Evolutionary conservation across 2,113 vertebrate species (phyloP).

Genomic region (Symphodus melops): DNA sequence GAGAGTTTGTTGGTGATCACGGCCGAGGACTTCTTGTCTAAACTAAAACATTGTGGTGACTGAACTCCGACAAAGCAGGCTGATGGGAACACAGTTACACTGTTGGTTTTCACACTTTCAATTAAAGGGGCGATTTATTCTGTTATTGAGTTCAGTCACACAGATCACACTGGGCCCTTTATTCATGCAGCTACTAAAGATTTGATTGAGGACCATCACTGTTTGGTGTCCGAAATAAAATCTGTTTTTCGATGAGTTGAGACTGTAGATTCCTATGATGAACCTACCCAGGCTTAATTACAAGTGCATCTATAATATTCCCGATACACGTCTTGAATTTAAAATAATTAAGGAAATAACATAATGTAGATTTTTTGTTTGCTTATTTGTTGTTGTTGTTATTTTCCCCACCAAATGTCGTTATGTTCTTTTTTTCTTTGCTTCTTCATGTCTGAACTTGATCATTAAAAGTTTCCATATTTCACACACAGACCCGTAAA

Average conservation of each 20-base stretch:
- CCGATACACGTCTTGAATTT: no score
- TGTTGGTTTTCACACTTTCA: slow-evolving; percentile 30
- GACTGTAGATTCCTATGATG: no score
- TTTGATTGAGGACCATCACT: neutral
- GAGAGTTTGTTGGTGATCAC: slow-evolving; percentile 11
- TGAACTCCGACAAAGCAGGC: neutral
- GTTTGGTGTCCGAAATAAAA: neutral
- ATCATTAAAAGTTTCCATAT: neutral
- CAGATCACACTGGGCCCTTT: neutral
- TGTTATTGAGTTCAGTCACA: neutral
- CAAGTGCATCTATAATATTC: no score
- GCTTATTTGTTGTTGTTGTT: no score
- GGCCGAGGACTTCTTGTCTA: neutral
- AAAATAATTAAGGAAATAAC: no score
- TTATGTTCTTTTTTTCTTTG: neutral
- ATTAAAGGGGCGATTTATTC: neutral
- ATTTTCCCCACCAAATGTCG: neutral
- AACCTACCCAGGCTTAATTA: no score
- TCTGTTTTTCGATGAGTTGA: no score
- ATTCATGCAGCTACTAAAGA: neutral
- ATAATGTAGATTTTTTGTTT: no score
- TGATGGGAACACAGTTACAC: slow-evolving; percentile 15
- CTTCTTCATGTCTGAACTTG: slow-evolving; percentile 1
- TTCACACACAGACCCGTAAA: slow-evolving; percentile 12
- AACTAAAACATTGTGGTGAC: neutral